phyloP scores from a whole-genome alignment of 2,888 invertebrate genomes.

The Tetragnatha montana region DNA sequence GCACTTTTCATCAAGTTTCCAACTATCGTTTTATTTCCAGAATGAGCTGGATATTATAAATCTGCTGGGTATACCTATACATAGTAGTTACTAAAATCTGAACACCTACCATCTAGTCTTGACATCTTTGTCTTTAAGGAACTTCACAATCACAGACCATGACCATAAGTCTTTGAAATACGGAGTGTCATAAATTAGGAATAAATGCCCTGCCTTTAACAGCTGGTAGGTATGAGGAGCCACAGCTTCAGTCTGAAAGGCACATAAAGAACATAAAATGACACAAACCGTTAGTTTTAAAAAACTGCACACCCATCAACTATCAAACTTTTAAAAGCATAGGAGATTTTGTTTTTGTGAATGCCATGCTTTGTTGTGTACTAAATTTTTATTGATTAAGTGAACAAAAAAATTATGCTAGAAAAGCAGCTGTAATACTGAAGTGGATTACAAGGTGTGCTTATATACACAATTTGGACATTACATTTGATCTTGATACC shows the following conservation, averaged over 20 bases:
- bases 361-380: no score
- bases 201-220: slow-evolving; percentile 50
- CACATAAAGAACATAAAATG: neutral
- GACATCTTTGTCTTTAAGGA: slow-evolving; percentile 26
- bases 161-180: slow-evolving; percentile 59
- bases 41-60: neutral
- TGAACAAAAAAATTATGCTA: no score
- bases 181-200: slow-evolving; percentile 41
- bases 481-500: no score
- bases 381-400: no score
- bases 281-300: no score
- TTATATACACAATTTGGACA: no score
- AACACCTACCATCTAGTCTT: slow-evolving; percentile 46
- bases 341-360: no score
- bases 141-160: slow-evolving; percentile 32
- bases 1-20: no score
- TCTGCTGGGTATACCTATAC: neutral
- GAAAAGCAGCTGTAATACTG: no score
- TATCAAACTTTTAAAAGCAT: no score
- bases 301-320: no score
- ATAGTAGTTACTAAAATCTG: neutral
- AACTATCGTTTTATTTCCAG: neutral
- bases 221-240: slow-evolving; percentile 11
- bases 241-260: slow-evolving; percentile 2
- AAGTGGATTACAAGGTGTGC: no score